Evolutionary conservation across 2,888 invertebrate species (phyloP).

Genomic region (Cotesia congregata): DNA sequence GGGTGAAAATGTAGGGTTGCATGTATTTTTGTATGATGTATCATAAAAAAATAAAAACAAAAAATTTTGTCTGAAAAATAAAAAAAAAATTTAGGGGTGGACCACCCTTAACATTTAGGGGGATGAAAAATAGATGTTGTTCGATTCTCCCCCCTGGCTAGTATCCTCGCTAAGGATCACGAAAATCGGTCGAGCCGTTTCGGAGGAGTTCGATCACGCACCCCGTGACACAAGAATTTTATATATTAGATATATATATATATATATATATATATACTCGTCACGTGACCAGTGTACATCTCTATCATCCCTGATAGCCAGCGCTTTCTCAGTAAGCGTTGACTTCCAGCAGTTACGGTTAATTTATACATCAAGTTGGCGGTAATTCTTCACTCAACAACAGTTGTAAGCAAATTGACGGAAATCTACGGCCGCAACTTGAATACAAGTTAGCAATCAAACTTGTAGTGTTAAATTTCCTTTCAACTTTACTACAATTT

Average conservation of each 20-base stretch:
- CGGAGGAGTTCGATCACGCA: conserved; percentile 27
- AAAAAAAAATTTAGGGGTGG: conserved; percentile 13
- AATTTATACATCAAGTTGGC: too few species aligned
- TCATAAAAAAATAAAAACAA: conserved; percentile 9
- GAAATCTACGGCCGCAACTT: too few species aligned
- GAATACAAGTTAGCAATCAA: too few species aligned
- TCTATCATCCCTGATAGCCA: too few species aligned
- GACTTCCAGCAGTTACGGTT: too few species aligned
- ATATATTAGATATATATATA: conserved; percentile 2
- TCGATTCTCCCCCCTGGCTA: conserved; percentile 8
- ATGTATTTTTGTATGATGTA: conserved; percentile 2
- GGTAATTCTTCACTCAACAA: too few species aligned
- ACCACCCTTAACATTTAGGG: conserved; percentile 25
- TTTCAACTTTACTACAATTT: too few species aligned
- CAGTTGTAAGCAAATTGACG: too few species aligned
- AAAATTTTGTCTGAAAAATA: background rate
- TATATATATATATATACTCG: too few species aligned
- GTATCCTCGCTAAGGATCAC: conserved; percentile 20
- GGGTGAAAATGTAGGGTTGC: conserved; percentile 9
- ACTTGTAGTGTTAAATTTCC: too few species aligned
- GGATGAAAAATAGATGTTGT: conserved; percentile 18
- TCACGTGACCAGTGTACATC: too few species aligned
- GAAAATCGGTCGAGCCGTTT: conserved; percentile 29
- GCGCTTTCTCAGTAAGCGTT: too few species aligned
- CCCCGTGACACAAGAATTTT: conserved; percentile 29